Conservation (phyloP, 2,888 invertebrate species). For the Cephus sareptanus region DNA sequence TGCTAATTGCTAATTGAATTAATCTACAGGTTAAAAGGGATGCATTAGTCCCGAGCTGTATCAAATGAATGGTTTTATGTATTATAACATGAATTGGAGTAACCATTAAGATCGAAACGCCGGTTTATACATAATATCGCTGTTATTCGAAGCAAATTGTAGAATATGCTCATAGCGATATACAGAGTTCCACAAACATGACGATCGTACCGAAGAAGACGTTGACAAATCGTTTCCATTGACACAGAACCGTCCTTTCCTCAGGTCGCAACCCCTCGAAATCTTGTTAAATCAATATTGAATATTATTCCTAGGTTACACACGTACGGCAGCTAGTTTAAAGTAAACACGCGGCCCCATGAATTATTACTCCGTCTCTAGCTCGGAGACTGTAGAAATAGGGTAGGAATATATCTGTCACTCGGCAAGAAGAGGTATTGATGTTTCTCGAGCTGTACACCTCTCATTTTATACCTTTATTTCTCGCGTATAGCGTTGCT, state of each 20-base stretch:
- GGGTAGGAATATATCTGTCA: conserved; percentile 26
- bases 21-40: no score
- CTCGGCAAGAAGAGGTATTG: conserved; percentile 24
- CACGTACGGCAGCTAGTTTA: conserved; percentile 31
- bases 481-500: conserved; percentile 12
- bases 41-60: no score
- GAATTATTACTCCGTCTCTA: conserved; percentile 29
- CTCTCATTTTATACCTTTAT: conserved; percentile 16
- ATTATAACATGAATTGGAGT: no score
- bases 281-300: conserved; percentile 48
- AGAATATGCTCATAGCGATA: neutral
- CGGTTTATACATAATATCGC: no score
- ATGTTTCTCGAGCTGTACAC: conserved; percentile 24
- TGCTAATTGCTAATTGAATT: no score
- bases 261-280: conserved; percentile 29
- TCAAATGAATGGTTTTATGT: no score
- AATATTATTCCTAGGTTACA: conserved; percentile 43
- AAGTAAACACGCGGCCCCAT: conserved; percentile 39
- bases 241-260: conserved; percentile 11
- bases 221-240: conserved; percentile 3
- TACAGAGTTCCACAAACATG: conserved; percentile 1
- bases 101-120: no score
- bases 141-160: no score
- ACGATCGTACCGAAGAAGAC: neutral
- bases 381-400: conserved; percentile 8